Evolutionary conservation across 2,888 invertebrate species (phyloP).

Genomic region (Zeuzera pyrina): DNA sequence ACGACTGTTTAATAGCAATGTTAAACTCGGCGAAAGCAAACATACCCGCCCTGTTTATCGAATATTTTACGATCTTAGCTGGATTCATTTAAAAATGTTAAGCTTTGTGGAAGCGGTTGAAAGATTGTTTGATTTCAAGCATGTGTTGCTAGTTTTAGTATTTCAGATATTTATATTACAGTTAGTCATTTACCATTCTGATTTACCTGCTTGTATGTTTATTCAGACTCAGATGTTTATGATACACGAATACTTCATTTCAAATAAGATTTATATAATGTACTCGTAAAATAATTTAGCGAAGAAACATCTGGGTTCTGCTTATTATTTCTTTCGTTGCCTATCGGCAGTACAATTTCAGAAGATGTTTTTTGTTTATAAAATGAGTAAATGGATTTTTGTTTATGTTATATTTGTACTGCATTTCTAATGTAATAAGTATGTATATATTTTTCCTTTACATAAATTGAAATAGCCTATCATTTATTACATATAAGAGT

Average conservation of each 20-base stretch:
- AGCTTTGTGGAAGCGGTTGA: constrained; percentile 61
- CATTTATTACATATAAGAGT: no score
- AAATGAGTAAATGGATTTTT: no score
- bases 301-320: constrained; percentile 25
- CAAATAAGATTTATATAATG: constrained; percentile 56
- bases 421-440: no score
- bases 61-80: constrained; percentile 69
- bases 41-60: constrained; percentile 68
- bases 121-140: constrained; percentile 61
- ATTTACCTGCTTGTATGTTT: constrained; percentile 66
- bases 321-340: no score
- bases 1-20: constrained; percentile 73
- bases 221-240: constrained; percentile 63
- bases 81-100: constrained; percentile 67
- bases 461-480: no score
- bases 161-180: constrained; percentile 68
- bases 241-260: constrained; percentile 57
- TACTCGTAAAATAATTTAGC: constrained; percentile 49
- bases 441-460: no score
- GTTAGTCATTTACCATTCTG: constrained; percentile 69
- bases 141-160: constrained; percentile 51
- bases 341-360: no score
- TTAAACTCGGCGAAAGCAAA: constrained; percentile 70
- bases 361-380: no score
- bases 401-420: no score